Evolutionary conservation across 2,888 invertebrate genomes (phyloP), one percentile per base, ranked within the genome.

Genomic region (Chironomus tentans): DNA sequence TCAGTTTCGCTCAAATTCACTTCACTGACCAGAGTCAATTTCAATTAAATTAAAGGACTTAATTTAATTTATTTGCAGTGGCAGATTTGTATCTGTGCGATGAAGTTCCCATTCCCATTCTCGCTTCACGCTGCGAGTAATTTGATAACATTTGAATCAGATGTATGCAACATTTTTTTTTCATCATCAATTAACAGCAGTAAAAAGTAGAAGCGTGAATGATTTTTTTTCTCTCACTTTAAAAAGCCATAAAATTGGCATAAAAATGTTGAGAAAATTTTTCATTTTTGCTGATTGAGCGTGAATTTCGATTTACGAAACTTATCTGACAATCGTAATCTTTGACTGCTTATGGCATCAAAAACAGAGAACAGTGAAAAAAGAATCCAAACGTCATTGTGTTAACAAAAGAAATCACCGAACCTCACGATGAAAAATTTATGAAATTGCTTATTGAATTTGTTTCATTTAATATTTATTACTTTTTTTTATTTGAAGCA

Each of bases 361-460:
- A 2, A 38, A 38, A 38, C 38, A 38, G 4, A 38, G 38, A 38
- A 28, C 4, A 28, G 38, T 4, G 5, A 5, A 28, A 28, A 5
- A 28, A 28, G 5, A 28, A 4, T 28, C 3, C 28, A 38, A 38
- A 38, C 38, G 38, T 38, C 38, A 38, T 38, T 38, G 10, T 38
- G 38, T 38, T 38, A 38, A 38, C 38, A 38, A 38, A 38, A 38
- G 38, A 38, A 38, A 48, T 47, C 15, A 46, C 22, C 28, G 68
- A 68, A 68, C 2, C 4, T 24, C 68, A 68, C 68, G 68, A 68
- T 24, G 24, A 68, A 28, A 70, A 70, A 70, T 47, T 38, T 38
- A 70, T 70, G 70, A 70, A 70, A 70, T 70, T 70, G 38, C 70
- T 70, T 70, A 70, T 70, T 70, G 70, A 70, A 70, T 70, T 70